Conservation (phyloP, 2,113 vertebrate species). For the Heterotilapia buettikoferi region DNA sequence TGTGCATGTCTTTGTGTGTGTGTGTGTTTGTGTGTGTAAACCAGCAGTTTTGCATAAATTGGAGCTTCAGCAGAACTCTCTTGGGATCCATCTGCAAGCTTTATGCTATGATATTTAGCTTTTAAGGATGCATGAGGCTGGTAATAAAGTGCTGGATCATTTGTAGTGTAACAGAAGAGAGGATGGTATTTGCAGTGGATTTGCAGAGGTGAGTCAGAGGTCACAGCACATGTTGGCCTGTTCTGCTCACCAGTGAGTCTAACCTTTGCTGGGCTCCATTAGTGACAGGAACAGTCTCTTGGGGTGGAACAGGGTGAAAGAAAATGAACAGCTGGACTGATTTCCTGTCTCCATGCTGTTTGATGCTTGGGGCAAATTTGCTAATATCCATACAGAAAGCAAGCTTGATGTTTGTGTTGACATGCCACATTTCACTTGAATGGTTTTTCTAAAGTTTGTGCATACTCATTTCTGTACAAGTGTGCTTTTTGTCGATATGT, state of each 20-base stretch:
- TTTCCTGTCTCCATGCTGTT: slow-evolving; percentile 20
- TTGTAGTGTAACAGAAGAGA: slow-evolving; percentile 22
- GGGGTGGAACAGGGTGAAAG: slow-evolving; percentile 2
- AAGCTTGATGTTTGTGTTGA: neutral
- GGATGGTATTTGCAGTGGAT: slow-evolving; percentile 23
- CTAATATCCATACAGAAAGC: slow-evolving; percentile 12
- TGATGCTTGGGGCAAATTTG: slow-evolving; percentile 9
- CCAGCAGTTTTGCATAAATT: slow-evolving; percentile 13
- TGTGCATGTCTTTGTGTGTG: neutral
- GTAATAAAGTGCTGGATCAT: slow-evolving; percentile 18
- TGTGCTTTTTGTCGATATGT: neutral
- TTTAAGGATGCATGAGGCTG: slow-evolving; percentile 5
- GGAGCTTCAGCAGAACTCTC: neutral
- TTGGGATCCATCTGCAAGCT: neutral
- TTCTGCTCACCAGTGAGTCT: slow-evolving; percentile 34
- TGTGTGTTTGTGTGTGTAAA: neutral
- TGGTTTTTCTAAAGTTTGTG: neutral
- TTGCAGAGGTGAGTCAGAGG: slow-evolving; percentile 51
- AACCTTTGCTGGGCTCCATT: slow-evolving; percentile 58
- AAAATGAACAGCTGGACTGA: slow-evolving; percentile 43
- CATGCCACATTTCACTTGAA: neutral
- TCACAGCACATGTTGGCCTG: slow-evolving; percentile 15
- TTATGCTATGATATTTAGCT: slow-evolving; percentile 22
- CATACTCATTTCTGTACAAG: neutral
- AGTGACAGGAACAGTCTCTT: slow-evolving; percentile 12